Conservation (phyloP, 2,888 invertebrate genomes). For the Eledone cirrhosa region DNA sequence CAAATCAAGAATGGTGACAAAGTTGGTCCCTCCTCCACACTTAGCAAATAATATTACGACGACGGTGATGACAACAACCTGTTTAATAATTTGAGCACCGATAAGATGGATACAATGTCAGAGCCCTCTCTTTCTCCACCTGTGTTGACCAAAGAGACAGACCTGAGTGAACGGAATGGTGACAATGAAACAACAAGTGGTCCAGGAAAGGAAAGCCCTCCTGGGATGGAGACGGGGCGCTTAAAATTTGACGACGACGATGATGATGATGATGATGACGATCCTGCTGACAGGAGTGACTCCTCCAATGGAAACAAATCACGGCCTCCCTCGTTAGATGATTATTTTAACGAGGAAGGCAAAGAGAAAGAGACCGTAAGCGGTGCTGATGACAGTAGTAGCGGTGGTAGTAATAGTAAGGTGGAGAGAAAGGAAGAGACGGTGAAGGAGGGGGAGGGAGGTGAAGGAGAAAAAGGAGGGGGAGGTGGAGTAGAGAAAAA, state of each 20-base stretch:
- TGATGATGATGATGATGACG: slow-evolving; percentile 26
- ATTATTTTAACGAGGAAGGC: not conserved
- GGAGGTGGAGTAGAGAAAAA: not conserved
- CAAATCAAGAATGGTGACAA: not conserved
- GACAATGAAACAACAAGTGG: not conserved
- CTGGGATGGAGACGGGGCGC: too few relatives aligned
- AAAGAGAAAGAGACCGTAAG: not conserved
- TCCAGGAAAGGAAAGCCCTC: not conserved
- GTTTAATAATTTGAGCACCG: not conserved
- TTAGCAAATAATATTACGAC: too few relatives aligned
- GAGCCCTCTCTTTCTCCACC: slow-evolving; percentile 12
- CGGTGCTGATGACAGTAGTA: slow-evolving; percentile 5
- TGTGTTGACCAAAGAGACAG: not conserved
- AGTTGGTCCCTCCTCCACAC: too few relatives aligned
- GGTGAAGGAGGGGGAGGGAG: not conserved
- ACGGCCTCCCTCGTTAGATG: not conserved
- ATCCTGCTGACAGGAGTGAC: not conserved
- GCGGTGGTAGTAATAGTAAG: not conserved
- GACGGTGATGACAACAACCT: not conserved
- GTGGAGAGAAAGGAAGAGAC: slow-evolving; percentile 20
- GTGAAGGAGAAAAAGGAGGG: not conserved
- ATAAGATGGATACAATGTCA: slow-evolving; percentile 6
- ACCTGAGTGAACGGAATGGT: slow-evolving; percentile 68
- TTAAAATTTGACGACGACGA: not conserved
- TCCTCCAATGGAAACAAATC: not conserved